Evolutionary conservation across 1,140 invertebrate species (phyloP), one percentile per base, ranked within the genome.

Genomic region (Dinothrombium tinctorium): DNA sequence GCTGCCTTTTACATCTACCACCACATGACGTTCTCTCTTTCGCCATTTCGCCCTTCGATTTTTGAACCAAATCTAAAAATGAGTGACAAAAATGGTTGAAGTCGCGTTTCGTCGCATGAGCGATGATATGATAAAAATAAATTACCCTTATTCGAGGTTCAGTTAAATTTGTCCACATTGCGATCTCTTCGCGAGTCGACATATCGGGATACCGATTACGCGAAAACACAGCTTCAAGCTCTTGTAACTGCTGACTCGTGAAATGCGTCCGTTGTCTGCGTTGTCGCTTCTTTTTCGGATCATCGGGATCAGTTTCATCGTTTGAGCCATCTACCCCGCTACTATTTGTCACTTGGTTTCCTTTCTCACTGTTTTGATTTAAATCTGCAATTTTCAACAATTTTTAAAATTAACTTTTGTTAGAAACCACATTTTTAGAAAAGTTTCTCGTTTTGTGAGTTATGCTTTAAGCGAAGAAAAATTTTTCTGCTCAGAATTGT

Each of bases 171-270:
- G 89, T 96, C 87, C 87, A 96, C 70, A 90, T 84, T 14, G 90
- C 86, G 47, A 98, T 96, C 59, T 98, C 90, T 60, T 98, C 92
- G 40, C 92, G 66, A 21, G 86, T 90, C 20, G 82, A 81, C 84
- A 98, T 94, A 55, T 98, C 92, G 2, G 92, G 92, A 61, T 98
- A 98, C 33, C 90, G 72, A 66, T 98, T 99, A 48, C 87, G 69
- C 22, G 82, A 72, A 58, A 99, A 99, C 33, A 83, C 94, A 0
- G 84, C 63, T 49, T 72, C 69, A 14, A 92, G 59, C 55, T 89
- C 82, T 54, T 90, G 78, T 25, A 94, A 66, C 61, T 95, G 87
- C 54, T 92, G 83, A 43, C 78, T 83, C 24, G 86, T 94, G 60
- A 94, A 94, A 55, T 92, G 87, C 0, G 87, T 95, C 51, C 87